A percentile compares a stretch with the other conserved stretches of the same genome.
Conservation (phyloP, 2,888 invertebrate species). For the Drosophila niveifrons region DNA sequence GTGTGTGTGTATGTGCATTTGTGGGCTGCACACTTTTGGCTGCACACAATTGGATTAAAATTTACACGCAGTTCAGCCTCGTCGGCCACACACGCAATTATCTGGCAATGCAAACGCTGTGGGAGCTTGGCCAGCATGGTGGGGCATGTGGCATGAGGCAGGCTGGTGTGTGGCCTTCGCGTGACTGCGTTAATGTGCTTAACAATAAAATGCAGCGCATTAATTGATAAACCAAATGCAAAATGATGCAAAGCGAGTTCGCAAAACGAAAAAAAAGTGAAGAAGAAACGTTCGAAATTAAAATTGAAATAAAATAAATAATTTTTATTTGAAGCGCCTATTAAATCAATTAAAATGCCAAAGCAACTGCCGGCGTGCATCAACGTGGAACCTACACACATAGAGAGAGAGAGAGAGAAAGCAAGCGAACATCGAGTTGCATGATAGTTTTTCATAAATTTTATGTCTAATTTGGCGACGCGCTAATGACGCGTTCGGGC, state of each 20-base stretch:
- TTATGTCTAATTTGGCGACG: slow-evolving; percentile 58
- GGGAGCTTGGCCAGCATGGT: background rate
- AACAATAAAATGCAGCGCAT: slow-evolving; percentile 81
- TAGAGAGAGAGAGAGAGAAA: too few species aligned
- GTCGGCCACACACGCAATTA: slow-evolving; percentile 73
- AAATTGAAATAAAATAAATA: slow-evolving; percentile 22
- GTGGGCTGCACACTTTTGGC: slow-evolving; percentile 68
- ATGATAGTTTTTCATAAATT: slow-evolving; percentile 64
- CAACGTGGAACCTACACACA: slow-evolving; percentile 40
- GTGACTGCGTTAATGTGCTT: slow-evolving; percentile 80
- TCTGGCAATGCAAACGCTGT: slow-evolving; percentile 53
- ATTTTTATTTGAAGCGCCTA: slow-evolving; percentile 32
- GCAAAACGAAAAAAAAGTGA: background rate
- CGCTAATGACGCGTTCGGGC: slow-evolving; percentile 64
- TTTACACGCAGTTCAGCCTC: slow-evolving; percentile 75
- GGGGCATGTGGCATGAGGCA: background rate
- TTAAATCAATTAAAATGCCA: slow-evolving; percentile 67
- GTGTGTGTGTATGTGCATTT: slow-evolving; percentile 53
- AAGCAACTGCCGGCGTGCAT: slow-evolving; percentile 1
- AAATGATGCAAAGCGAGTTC: slow-evolving; percentile 43
- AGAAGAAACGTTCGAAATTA: slow-evolving; percentile 19
- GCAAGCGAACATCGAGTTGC: slow-evolving; percentile 4
- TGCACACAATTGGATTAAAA: slow-evolving; percentile 82
- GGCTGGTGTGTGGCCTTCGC: slow-evolving; percentile 56
- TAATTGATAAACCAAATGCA: slow-evolving; percentile 75